Evolutionary conservation across 2,797 vertebrate genomes (phyloP).

Genomic region (Momotus momota): DNA sequence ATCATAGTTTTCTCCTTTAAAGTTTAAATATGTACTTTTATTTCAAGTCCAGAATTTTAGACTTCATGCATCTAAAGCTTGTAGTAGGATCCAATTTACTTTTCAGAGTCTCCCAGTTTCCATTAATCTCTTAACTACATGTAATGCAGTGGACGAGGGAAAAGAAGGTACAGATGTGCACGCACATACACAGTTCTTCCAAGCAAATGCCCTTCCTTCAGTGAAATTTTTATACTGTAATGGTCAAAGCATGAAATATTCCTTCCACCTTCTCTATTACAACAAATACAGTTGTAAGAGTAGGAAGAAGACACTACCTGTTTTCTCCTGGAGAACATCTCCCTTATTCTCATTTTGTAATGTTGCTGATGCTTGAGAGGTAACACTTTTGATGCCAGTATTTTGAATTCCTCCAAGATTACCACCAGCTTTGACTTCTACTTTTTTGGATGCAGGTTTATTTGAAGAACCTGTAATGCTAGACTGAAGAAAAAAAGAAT

Average conservation of each 20-base stretch:
- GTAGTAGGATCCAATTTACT: neutral
- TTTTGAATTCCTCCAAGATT: constrained; percentile 62
- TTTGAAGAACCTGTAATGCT: constrained; percentile 73
- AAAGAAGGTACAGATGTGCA: neutral
- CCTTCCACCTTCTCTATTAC: neutral
- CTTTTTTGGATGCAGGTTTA: constrained; percentile 74
- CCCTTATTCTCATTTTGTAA: constrained; percentile 68
- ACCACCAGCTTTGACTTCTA: constrained; percentile 32
- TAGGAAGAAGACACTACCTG: constrained; percentile 59
- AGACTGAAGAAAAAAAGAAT: constrained; percentile 69
- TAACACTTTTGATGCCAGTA: constrained; percentile 55
- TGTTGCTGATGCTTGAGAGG: constrained; percentile 15
- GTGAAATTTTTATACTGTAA: neutral
- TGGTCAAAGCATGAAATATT: neutral
- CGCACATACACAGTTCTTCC: neutral
- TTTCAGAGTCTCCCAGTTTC: neutral
- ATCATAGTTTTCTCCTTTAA: neutral
- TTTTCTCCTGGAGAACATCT: constrained; percentile 71
- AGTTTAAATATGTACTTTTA: neutral
- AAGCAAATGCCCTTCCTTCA: neutral
- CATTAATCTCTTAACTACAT: no score
- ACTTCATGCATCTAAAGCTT: neutral
- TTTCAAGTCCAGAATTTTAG: neutral
- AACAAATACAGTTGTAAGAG: neutral
- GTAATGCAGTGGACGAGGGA: neutral